Evolutionary conservation across 1,140 invertebrate species (phyloP).

Genomic region (Aphidius gifuensis): DNA sequence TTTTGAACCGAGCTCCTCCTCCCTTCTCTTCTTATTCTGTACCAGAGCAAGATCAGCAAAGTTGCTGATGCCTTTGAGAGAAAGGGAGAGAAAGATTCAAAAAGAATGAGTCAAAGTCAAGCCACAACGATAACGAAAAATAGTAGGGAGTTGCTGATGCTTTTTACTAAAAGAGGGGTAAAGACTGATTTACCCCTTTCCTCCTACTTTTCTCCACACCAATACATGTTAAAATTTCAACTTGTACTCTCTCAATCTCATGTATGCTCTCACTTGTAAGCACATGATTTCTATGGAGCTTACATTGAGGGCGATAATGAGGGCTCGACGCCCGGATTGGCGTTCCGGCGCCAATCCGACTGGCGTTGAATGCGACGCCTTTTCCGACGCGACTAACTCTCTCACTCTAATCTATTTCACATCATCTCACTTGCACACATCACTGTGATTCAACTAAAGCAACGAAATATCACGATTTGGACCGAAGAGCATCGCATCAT

Average conservation of each 20-base stretch:
- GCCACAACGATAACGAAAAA: neutral
- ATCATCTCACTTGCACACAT: neutral
- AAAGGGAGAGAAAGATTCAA: no score
- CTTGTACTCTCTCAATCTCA: no score
- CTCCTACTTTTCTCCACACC: neutral
- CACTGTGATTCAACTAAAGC: neutral
- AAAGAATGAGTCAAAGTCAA: no score
- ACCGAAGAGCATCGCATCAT: conserved; percentile 13
- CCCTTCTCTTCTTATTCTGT: conserved; percentile 29
- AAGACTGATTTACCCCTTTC: neutral
- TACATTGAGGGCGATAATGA: conserved; percentile 48
- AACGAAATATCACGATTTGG: conserved; percentile 16
- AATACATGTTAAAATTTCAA: no score
- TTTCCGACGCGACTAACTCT: conserved; percentile 41
- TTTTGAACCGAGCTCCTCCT: conserved; percentile 45
- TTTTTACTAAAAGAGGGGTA: neutral
- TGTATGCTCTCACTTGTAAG: no score
- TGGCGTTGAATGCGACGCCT: conserved; percentile 53
- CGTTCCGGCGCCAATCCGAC: conserved; percentile 50
- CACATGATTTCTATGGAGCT: conserved; percentile 13
- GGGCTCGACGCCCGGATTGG: conserved; percentile 52
- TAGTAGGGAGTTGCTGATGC: neutral
- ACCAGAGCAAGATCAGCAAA: neutral
- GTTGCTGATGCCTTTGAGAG: conserved; percentile 5
- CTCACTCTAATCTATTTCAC: conserved; percentile 16